A percentile compares a stretch with the other conserved stretches of the same genome.
phyloP scores from a whole-genome alignment of 2,888 invertebrate genomes.

The Brachypalpus laphriformis region DNA sequence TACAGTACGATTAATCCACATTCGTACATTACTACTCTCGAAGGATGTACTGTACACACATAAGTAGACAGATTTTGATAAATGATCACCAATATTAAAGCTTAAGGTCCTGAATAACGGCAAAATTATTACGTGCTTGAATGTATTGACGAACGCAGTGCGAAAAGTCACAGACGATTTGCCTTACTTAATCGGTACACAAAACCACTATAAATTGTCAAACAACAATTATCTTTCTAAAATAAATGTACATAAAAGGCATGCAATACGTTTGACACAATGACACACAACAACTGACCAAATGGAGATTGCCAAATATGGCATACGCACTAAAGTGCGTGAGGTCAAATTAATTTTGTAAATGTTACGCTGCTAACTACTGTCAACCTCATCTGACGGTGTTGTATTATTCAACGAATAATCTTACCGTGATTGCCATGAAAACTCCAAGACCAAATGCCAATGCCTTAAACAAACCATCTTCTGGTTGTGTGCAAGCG shows the following conservation, averaged over 20 bases:
- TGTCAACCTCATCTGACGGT: not conserved
- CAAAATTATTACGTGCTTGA: too few species aligned
- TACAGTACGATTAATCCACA: too few species aligned
- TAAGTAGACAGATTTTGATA: too few species aligned
- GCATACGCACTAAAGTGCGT: conserved; percentile 10
- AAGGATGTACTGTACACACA: too few species aligned
- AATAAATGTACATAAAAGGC: conserved; percentile 5
- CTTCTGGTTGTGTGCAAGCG: conserved; percentile 85
- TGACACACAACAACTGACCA: not conserved
- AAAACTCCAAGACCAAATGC: conserved; percentile 94
- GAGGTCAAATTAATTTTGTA: conserved; percentile 15
- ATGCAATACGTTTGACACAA: not conserved
- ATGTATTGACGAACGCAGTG: too few species aligned
- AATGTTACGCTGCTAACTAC: too few species aligned
- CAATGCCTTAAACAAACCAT: conserved; percentile 88
- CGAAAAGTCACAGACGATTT: not conserved
- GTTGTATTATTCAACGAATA: conserved; percentile 61
- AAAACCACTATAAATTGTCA: not conserved
- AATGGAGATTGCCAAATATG: conserved; percentile 26
- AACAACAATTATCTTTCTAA: conserved; percentile 6
- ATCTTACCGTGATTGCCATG: conserved; percentile 90
- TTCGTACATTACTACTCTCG: too few species aligned
- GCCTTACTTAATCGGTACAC: not conserved
- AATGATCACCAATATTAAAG: too few species aligned
- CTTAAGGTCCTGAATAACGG: too few species aligned